Conservation (phyloP, 2,113 vertebrate species). For the Crotalus tigris region DNA sequence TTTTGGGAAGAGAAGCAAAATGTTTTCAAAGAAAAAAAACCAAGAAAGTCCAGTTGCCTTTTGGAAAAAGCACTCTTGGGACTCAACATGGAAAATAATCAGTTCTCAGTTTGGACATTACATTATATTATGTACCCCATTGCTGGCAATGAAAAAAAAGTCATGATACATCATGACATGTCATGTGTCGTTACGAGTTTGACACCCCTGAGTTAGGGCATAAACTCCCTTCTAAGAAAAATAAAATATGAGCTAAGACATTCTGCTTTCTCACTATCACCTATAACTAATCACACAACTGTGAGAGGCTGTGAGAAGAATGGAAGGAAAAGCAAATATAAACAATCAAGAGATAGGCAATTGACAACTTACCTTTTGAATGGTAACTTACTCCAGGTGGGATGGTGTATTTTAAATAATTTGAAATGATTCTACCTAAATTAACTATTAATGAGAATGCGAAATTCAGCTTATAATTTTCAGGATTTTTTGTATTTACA, state of each 20-base stretch:
- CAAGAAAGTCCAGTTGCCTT: background rate
- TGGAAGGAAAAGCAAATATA: background rate
- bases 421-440: background rate
- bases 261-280: background rate
- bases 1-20: background rate
- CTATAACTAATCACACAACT: background rate
- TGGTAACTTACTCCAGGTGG: background rate
- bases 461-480: background rate
- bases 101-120: constrained; percentile 24
- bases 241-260: background rate
- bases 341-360: background rate
- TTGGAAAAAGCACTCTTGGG: no score
- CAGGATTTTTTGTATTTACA: background rate
- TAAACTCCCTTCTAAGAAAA: background rate
- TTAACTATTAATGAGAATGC: background rate
- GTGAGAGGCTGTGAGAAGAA: background rate
- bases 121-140: background rate
- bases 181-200: no score
- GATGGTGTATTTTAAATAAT: background rate
- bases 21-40: background rate
- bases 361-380: background rate
- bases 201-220: background rate
- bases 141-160: no score
- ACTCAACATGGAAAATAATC: constrained; percentile 1
- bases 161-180: no score